Evolutionary conservation across 2,888 invertebrate genomes (phyloP), one percentile per base, ranked within the genome.

Genomic region (Tenthredo scrophulariae): DNA sequence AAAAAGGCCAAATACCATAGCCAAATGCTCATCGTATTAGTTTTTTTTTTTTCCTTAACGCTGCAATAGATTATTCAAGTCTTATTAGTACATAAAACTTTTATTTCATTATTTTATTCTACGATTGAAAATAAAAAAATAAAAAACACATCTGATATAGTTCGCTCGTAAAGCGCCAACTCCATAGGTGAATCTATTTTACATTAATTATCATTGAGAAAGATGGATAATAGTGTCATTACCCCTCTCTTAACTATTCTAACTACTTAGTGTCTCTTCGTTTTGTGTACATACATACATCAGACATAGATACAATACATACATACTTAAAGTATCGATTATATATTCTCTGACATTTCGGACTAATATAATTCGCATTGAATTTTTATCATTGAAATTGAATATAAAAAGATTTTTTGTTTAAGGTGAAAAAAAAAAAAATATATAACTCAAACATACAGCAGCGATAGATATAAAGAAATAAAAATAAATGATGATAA

Each of bases 401-500:
- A 15, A 54, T 33, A 54, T 54, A 22, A 5, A 58, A 58, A 54
- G 7, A n/a, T n/a, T 40, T 40, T 18, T 6, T 15, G 40, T 9
- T 40, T 1, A n/a, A 29, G 54, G 7, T 29, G 7, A 58, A 29
- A 33, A 79, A 54, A 58, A 79, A 37, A 37, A 7, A 37, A 7
- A n/a, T n/a, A n/a, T n/a, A n/a, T 54, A n/a, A 58, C 43, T 15
- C 46, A 22, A 84, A 37, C 86, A 75, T 70, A 75, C 62, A 65
- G 84, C 50, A 85, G 79, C 29, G 77, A 67, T 70, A 50, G 77
- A 85, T 84, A 62, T 40, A 82, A 83, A 26, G 50, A 70, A 70
- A 65, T 26, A 22, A 83, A 84, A 84, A 43, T 37, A 37, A 50
- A 82, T 84, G 84, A 67, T 85, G 70, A 85, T 88, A 85, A 82